phyloP scores from a whole-genome alignment of 2,797 vertebrate genomes.

The Kryptolebias ocellatus region DNA sequence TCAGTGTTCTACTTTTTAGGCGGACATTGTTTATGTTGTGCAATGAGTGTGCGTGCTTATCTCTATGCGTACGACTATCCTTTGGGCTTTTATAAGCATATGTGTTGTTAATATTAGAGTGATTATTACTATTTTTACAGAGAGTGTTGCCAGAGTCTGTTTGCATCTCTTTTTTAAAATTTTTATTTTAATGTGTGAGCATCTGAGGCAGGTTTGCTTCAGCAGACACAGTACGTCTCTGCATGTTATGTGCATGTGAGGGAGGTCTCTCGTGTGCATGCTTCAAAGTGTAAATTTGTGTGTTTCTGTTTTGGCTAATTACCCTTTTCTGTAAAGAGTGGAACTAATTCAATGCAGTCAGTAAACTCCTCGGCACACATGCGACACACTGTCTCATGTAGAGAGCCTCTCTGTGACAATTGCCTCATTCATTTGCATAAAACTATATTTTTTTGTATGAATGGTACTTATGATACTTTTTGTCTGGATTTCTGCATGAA shows the following conservation, averaged over 20 bases:
- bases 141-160: constrained; percentile 28
- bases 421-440: constrained; percentile 13
- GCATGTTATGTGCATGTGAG: not conserved
- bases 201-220: constrained; percentile 9
- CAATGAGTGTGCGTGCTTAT: constrained; percentile 9
- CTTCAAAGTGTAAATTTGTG: constrained; percentile 20
- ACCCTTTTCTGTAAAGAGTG: constrained; percentile 57
- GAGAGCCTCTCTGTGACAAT: constrained; percentile 26
- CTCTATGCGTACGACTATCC: constrained; percentile 12
- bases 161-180: constrained; percentile 18
- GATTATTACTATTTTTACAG: too few relatives aligned
- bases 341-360: constrained; percentile 71
- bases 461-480: too few relatives aligned
- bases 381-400: constrained; percentile 50
- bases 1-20: constrained; percentile 41
- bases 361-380: constrained; percentile 69
- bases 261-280: constrained; percentile 9
- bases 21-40: constrained; percentile 35
- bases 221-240: constrained; percentile 13
- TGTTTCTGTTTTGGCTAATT: constrained; percentile 65
- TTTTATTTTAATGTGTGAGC: constrained; percentile 31
- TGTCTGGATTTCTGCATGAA: too few relatives aligned
- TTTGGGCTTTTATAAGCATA: constrained; percentile 33
- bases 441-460: constrained; percentile 8
- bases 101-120: constrained; percentile 1